Evolutionary conservation across 2,113 vertebrate genomes (phyloP), one percentile per base, ranked within the genome.

Genomic region (Apeltes quadracus): DNA sequence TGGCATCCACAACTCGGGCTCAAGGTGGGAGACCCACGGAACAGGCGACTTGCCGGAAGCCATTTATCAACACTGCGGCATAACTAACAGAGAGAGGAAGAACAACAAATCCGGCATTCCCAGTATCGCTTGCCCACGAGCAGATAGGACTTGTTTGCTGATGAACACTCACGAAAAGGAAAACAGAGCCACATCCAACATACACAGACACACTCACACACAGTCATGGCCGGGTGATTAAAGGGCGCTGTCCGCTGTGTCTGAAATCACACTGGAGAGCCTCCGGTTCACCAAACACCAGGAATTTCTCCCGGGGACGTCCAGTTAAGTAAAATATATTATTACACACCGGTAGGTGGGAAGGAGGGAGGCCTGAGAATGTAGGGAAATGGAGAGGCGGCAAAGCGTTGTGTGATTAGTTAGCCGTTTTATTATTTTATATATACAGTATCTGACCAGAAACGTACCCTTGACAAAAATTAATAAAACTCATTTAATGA

Each of bases 251-350:
- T 89, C 86, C 69, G 38, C 83, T 63, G 75, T 22, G 79, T 90
- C 84, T 88, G 87, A 90, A 91, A 90, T 90, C 91, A 87, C 85
- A 84, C 86, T 76, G 72, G 77, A 86, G 84, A 81, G 88, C 88
- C 84, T 78, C 84, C 13, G 87, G 86, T 90, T 92, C 89, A 92
- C 77, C 85, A 90, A 91, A 90, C 90, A 81, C 85, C 59, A 91
- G 90, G 92, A 93, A 93, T 92, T 86, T 85, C 89, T 90, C 85
- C 55, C 38, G 53, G 82, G 88, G 86, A 91, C 55, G 69, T 91
- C 84, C 84, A 88, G 87, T 78, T 82, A 88, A 88, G 88, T 89
- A 63, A 87, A 90, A 89, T 88, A 87, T 90, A 90, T 91, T 85
- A 92, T 89, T 89, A 89, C 87, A 90, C 66, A 46, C 70, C 61